Percentiles rank a stretch among this genome's conserved stretches.
These are phyloP conservation scores for Lates calcarifer DNA, from an alignment of 2,113 vertebrate species.

Conservation along the genomic window DNA sequence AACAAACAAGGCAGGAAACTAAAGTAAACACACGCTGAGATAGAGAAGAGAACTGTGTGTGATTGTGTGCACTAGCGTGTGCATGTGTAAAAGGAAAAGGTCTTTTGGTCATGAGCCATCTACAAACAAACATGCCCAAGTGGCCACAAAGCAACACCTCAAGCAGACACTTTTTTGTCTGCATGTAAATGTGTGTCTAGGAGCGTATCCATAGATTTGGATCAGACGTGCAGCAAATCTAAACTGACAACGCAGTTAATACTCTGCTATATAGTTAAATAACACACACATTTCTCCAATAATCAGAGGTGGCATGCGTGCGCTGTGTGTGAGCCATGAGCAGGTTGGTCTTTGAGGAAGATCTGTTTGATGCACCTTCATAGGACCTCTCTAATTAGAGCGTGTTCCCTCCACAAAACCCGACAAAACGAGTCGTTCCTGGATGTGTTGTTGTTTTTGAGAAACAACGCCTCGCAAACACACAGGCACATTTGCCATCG, in stretches of 20 bases:
- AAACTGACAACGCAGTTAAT: slow-evolving; percentile 79
- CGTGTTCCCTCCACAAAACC: slow-evolving; percentile 78
- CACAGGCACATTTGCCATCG: slow-evolving; percentile 79
- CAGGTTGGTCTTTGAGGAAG: slow-evolving; percentile 79
- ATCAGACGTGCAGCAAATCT: slow-evolving; percentile 76
- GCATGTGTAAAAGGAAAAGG: slow-evolving; percentile 38
- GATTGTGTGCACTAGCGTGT: background rate
- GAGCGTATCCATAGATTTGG: slow-evolving; percentile 57
- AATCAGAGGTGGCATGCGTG: slow-evolving; percentile 80
- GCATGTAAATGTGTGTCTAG: slow-evolving; percentile 63
- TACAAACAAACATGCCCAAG: slow-evolving; percentile 58
- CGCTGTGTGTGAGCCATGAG: slow-evolving; percentile 69
- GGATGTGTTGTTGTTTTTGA: slow-evolving; percentile 82
- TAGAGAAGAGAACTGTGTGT: slow-evolving; percentile 45
- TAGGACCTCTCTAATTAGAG: slow-evolving; percentile 86
- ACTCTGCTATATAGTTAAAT: slow-evolving; percentile 76
- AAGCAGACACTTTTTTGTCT: slow-evolving; percentile 57
- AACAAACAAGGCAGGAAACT: slow-evolving; percentile 70
- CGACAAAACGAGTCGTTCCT: slow-evolving; percentile 78
- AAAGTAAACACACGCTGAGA: slow-evolving; percentile 66
- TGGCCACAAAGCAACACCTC: slow-evolving; percentile 75
- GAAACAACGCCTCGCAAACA: slow-evolving; percentile 79
- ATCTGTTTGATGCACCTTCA: slow-evolving; percentile 81
- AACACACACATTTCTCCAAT: slow-evolving; percentile 78
- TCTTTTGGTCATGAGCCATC: slow-evolving; percentile 62